Evolutionary conservation across 2,888 invertebrate genomes (phyloP), one percentile per base, ranked within the genome.

Genomic region (Mycalesis mineus): DNA sequence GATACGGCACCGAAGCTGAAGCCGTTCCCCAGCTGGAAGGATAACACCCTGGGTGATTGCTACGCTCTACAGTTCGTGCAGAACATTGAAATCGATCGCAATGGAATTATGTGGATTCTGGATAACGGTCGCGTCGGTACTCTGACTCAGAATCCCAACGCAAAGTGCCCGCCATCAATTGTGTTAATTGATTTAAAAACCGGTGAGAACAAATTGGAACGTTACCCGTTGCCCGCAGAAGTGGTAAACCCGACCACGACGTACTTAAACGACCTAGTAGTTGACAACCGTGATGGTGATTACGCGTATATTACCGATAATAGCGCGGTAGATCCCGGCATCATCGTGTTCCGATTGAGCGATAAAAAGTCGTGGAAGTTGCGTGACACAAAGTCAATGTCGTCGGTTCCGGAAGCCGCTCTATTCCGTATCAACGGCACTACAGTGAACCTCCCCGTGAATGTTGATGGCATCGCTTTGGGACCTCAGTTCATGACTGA

Each of bases 301-400:
- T 92, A 91, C 72, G 94, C 94, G 0, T 95, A 94, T 71, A 94
- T 95, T 37, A 93, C 93, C 0, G 95, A 95, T 77, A 93, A 92
- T 69, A 92, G 92, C 71, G 91, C 90, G 1, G 82, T 83, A 0
- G 93, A 94, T 80, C 94, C 94, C 6, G 94, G 94, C 33, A 91
- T 95, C 57, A 92, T 95, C 57, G 94, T 95, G 7, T 95, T 92
- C 77, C 92, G 93, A 1, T 80, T 92, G 40, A 84, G 87, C 58
- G 91, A 93, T 66, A 91, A 92, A 65, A 91, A 91, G 55, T 91
- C 94, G 7, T 95, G 95, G 94, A 94, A 94, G 78, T 80, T 95
- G 54, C 91, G 93, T 1, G 93, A 94, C 68, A 73, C 81, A 3
- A 82, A 83, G 41, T 92, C 93, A 1, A 95, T 95, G 94, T 82